These are phyloP conservation scores for Potorous gilbertii DNA, from an alignment of 2,797 vertebrate genomes.

Conservation along the genomic window DNA sequence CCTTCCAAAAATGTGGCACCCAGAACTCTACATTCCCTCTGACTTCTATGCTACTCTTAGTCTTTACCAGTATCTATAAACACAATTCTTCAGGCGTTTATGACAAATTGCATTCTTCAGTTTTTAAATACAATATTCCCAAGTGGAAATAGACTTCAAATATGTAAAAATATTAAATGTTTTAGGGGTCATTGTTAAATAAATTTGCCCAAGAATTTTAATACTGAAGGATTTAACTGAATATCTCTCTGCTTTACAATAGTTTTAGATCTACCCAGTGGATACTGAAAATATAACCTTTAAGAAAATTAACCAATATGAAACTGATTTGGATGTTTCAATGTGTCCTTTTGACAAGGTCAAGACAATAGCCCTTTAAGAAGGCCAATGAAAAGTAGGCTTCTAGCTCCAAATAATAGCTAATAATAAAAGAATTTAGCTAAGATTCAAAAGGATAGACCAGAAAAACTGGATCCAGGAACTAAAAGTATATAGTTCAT, in stretches of 20 bases:
- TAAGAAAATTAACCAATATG: background rate
- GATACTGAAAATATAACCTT: background rate
- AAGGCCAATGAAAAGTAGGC: background rate
- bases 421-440: background rate
- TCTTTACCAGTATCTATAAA: background rate
- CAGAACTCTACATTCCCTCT: background rate
- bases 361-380: background rate
- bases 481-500: background rate
- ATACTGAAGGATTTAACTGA: background rate
- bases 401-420: background rate
- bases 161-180: background rate
- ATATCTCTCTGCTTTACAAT: background rate
- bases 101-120: background rate
- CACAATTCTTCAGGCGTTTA: background rate
- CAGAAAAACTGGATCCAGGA: background rate
- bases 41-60: background rate
- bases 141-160: background rate
- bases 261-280: background rate
- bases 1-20: background rate
- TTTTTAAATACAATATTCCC: background rate
- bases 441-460: background rate
- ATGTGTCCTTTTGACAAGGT: background rate
- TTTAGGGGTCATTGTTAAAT: background rate
- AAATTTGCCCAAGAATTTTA: background rate
- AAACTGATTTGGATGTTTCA: background rate